Base-by-base conservation (phyloP, 2,888 invertebrate species). In the Mythimna albipuncta region DNA sequence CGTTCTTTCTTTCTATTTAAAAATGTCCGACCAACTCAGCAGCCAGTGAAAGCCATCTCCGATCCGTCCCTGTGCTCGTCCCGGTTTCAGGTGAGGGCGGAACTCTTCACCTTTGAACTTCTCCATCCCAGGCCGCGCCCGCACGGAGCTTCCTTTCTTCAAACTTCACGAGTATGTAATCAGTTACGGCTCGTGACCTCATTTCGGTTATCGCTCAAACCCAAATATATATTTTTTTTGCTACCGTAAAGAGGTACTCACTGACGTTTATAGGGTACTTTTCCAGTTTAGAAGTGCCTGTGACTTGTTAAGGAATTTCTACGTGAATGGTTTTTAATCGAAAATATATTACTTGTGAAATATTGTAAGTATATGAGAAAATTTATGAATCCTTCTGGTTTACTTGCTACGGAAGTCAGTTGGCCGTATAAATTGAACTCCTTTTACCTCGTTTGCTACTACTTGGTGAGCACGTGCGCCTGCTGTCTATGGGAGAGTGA, bases 71-170 rank as follows among this genome's bases (percentile, higher is more conserved):
- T 87, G 87, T 69, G 35, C 26, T 41, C 70, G 69, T 66, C 77
- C 76, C 70, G 62, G 80, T 75, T 86, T 83, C 86, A 85, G 85
- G 81, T 85, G 83, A 79, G 70, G 77, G 47, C 64, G 77, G 54
- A 75, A 84, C 79, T 87, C 85, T 88, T 89, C 86, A 91, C 89
- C 90, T 91, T 89, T 90, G 89, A 91, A 91, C 90, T 91, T 90
- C 62, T 82, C 88, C 88, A 89, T 86, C 86, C 87, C 73, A 54
- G 66, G 84, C 73, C 77, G 66, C 71, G 44, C 86, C 74, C 75
- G 64, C 69, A 50, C 72, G 63, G 76, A 85, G 82, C 75, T 80
- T 85, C 72, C 72, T 87, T 82, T 84, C 81, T 85, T 77, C 62
- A 69, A 86, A 86, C 81, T 89, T 84, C 83, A 81, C 83, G 77